Evolutionary conservation across 2,888 invertebrate genomes (phyloP), one percentile per base, ranked within the genome.

Genomic region (Azorinus chamasolen): DNA sequence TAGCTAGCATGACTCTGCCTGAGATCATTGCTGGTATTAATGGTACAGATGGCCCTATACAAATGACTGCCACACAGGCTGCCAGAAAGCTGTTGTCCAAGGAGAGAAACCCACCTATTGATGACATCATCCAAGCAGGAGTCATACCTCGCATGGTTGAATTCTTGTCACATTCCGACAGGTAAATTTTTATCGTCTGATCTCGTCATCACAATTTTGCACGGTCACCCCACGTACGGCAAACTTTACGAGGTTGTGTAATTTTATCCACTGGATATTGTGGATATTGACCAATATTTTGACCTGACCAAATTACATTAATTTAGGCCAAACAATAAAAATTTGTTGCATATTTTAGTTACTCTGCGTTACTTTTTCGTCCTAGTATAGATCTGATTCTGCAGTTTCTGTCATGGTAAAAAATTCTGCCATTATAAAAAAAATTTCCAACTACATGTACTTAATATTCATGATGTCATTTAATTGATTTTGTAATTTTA

Each of bases 51-150:
- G 93, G 95, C 27, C 91, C 94, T 0, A 89, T 94, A 4, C 96
- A 96, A 90, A 95, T 96, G 6, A 90, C 94, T 43, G 96, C 96
- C 0, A 97, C 97, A 0, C 96, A 97, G 80, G 95, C 96, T 0
- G 97, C 97, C 8, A 95, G 99, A 6, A 96, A 97, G 88, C 96
- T 97, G 92, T 95, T 99, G 0, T 98, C 98, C 64, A 95, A 96
- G 16, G 97, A 97, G 90, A 95, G 96, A 84, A 97, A 96, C 93
- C 99, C 98, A 0, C 99, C 98, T 0, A 98, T 99, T 87, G 96
- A 97, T 87, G 93, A 95, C 25, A 96, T 99, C 95, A 96, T 99
- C 77, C 91, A 95, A 0, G 95, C 96, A 82, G 98, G 97, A 1
- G 95, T 98, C 73, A 96, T 99, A 14, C 96, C 96, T 2, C 95